phyloP scores from a whole-genome alignment of 2,797 vertebrate genomes.

The Liparis tanakae region DNA sequence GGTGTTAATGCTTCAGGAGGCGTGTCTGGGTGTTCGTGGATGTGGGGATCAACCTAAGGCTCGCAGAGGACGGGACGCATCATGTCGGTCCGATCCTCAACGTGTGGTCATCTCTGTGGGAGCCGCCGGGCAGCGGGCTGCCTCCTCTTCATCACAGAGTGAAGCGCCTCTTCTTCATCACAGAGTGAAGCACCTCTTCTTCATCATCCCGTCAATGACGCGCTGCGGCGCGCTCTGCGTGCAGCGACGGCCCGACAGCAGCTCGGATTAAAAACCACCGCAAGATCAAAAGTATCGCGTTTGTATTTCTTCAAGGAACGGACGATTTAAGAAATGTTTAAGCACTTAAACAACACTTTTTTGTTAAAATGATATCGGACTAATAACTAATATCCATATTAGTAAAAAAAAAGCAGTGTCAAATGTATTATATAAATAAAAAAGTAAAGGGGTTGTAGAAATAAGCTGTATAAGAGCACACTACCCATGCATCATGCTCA shows the following conservation, averaged over 20 bases:
- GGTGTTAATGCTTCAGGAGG: slow-evolving; percentile 5
- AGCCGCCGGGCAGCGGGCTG: not conserved
- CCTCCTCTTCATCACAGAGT: not conserved
- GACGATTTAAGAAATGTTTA: not conserved
- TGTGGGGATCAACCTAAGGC: slow-evolving; percentile 9
- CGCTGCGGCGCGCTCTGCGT: slow-evolving; percentile 13
- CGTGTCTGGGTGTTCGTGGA: not conserved
- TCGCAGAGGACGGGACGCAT: not conserved
- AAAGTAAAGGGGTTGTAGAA: rapidly evolving
- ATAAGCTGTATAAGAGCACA: not conserved
- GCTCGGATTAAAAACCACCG: slow-evolving; percentile 1
- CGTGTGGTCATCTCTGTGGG: not conserved
- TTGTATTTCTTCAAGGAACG: not conserved
- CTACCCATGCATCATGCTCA: not conserved
- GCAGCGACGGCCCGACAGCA: slow-evolving; percentile 11
- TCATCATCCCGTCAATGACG: not conserved
- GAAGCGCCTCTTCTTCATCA: not conserved
- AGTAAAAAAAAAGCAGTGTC: not conserved
- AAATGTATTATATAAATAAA: not conserved
- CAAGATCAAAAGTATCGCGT: not conserved
- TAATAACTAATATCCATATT: not conserved
- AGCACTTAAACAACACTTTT: not conserved
- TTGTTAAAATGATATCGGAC: not conserved
- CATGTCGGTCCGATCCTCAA: not conserved
- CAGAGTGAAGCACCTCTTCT: not conserved